phyloP scores from a whole-genome alignment of 2,113 vertebrate genomes.

The Brachirus orientalis region DNA sequence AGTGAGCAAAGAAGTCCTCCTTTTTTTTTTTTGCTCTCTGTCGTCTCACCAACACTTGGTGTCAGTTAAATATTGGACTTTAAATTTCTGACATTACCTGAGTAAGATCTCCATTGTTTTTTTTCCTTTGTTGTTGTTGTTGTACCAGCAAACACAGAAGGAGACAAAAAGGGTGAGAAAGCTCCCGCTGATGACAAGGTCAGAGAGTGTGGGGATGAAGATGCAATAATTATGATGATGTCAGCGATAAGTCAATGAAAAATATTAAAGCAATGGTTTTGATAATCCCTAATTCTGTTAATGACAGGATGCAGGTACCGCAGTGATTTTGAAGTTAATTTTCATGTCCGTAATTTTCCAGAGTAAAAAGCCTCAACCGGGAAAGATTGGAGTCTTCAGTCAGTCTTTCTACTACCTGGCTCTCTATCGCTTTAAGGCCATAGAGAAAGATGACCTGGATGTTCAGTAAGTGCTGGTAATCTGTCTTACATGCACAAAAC shows the following conservation, averaged over 20 bases:
- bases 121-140: neutral
- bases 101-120: neutral
- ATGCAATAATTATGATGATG: neutral
- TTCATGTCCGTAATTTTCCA: conserved; percentile 46
- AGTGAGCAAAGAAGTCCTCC: too few species aligned
- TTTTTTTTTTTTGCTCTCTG: too few species aligned
- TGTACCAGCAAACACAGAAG: conserved; percentile 81
- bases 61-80: neutral
- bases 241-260: neutral
- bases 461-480: conserved; percentile 84
- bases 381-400: conserved; percentile 82
- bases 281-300: neutral
- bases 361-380: conserved; percentile 88
- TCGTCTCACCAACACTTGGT: neutral
- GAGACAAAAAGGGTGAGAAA: conserved; percentile 88
- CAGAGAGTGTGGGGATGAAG: neutral
- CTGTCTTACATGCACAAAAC: neutral
- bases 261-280: too few species aligned
- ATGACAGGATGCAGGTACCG: too few species aligned
- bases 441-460: conserved; percentile 94
- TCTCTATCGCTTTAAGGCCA: conserved; percentile 92
- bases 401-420: conserved; percentile 94
- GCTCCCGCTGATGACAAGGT: conserved; percentile 89
- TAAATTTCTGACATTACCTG: neutral
- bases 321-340: too few species aligned